Conservation (phyloP, 1,140 invertebrate species). For the Solen grandis region DNA sequence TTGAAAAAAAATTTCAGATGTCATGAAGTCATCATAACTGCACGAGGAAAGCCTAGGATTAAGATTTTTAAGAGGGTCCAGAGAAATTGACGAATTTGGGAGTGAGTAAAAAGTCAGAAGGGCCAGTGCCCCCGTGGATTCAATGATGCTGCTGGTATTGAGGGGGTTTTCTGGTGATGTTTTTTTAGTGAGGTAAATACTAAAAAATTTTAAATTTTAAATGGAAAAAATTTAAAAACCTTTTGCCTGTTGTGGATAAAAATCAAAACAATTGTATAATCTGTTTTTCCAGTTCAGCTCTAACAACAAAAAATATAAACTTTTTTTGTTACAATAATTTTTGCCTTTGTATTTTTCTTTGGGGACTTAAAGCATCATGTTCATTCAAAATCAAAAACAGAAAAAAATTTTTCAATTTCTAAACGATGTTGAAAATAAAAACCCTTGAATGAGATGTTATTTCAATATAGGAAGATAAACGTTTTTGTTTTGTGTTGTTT, state of each 20-base stretch:
- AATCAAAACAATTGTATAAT: not conserved
- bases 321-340: too few species aligned
- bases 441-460: too few species aligned
- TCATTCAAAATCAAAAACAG: too few species aligned
- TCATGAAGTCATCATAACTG: too few species aligned
- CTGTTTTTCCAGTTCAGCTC: not conserved
- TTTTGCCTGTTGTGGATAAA: not conserved
- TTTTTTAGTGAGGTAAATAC: not conserved
- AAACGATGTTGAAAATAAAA: too few species aligned
- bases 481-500: too few species aligned
- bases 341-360: too few species aligned
- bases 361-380: too few species aligned
- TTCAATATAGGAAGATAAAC: too few species aligned
- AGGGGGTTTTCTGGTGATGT: slow-evolving; percentile 17
- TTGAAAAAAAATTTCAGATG: not conserved
- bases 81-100: slow-evolving; percentile 34
- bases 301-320: too few species aligned
- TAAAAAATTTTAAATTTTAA: not conserved
- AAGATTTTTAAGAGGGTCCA: slow-evolving; percentile 27
- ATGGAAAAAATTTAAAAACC: not conserved
- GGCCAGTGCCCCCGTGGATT: slow-evolving; percentile 15
- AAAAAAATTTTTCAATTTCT: too few species aligned
- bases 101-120: slow-evolving; percentile 3
- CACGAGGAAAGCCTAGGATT: too few species aligned
- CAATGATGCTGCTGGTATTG: slow-evolving; percentile 9